Conservation (phyloP, 2,113 vertebrate genomes). For the Tenebrosternarchus preto region DNA sequence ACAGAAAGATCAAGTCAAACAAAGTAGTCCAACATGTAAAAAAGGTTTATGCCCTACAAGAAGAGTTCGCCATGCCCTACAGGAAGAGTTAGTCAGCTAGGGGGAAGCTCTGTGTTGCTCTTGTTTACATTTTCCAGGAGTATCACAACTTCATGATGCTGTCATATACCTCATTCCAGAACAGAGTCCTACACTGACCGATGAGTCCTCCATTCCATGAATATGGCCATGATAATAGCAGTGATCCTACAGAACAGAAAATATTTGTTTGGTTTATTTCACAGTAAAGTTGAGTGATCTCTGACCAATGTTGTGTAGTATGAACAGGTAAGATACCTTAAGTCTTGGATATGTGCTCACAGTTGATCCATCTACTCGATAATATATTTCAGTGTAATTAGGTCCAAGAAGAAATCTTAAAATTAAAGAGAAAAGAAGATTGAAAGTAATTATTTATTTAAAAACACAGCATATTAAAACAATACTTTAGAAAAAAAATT, state of each 20-base stretch:
- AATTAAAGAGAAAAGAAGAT: neutral
- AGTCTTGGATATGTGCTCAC: slow-evolving; percentile 64
- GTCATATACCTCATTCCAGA: slow-evolving; percentile 77
- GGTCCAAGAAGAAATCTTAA: slow-evolving; percentile 78
- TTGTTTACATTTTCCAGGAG: neutral
- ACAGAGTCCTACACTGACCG: slow-evolving; percentile 82
- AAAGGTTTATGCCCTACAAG: no score
- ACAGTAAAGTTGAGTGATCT: neutral
- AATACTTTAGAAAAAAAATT: no score
- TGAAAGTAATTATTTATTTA: no score
- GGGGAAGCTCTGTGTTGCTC: neutral
- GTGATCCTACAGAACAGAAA: slow-evolving; percentile 74
- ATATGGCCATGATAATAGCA: slow-evolving; percentile 88
- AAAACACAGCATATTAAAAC: no score
- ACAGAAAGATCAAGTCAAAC: neutral
- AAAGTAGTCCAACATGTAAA: neutral
- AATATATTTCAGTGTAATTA: slow-evolving; percentile 79
- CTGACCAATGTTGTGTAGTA: no score
- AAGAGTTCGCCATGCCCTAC: neutral
- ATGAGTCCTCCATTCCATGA: slow-evolving; percentile 71
- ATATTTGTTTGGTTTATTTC: neutral
- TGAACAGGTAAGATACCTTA: slow-evolving; percentile 66
- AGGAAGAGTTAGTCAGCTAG: no score
- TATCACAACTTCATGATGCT: neutral
- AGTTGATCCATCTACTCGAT: slow-evolving; percentile 69